A percentile compares a stretch with the other conserved stretches of the same genome.
These are phyloP conservation scores for Tenodera sinensis DNA, from an alignment of 2,888 invertebrate species.

Conservation along the genomic window DNA sequence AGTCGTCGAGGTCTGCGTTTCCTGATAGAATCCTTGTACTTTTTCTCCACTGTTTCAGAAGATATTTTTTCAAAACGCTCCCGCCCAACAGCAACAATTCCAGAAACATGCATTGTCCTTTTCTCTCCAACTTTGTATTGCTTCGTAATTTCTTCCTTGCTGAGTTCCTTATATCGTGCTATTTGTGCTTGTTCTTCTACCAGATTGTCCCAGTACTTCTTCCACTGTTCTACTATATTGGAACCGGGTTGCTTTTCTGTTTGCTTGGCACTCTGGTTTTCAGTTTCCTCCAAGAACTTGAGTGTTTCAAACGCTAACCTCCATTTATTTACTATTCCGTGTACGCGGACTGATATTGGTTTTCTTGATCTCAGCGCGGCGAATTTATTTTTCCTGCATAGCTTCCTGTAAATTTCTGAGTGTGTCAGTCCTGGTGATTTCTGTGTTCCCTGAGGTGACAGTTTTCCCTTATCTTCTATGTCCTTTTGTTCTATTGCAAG, in stretches of 20 bases:
- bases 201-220: not conserved
- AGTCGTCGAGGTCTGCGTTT: not conserved
- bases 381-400: not conserved
- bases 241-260: not conserved
- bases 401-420: not conserved
- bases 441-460: not conserved
- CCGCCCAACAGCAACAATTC: not conserved
- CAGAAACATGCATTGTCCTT: not conserved
- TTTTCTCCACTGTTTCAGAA: not conserved
- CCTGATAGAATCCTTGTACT: not conserved
- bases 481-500: not conserved
- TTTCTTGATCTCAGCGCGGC: not conserved
- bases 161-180: not conserved
- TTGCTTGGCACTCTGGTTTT: not conserved
- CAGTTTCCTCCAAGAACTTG: not conserved
- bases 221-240: not conserved
- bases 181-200: not conserved
- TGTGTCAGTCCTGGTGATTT: not conserved
- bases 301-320: not conserved
- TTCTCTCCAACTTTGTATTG: not conserved
- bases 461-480: not conserved
- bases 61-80: not conserved
- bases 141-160: not conserved
- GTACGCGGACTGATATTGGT: not conserved
- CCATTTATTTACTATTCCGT: constrained; percentile 1